Evolutionary conservation across 2,888 invertebrate genomes (phyloP), one percentile per base, ranked within the genome.

Genomic region (Odontocerum albicorne): DNA sequence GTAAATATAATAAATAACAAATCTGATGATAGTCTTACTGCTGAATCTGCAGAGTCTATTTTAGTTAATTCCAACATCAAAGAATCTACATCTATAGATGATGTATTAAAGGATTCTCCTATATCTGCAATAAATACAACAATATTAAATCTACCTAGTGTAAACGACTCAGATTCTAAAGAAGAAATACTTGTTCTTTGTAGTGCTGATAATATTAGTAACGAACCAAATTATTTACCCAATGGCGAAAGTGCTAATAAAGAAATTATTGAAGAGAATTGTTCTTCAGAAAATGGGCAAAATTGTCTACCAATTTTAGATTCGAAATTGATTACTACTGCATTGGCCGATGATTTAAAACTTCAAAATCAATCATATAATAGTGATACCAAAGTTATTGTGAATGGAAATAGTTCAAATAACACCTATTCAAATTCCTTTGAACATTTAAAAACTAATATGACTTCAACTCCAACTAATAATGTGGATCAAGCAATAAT

Each of bases 401-500:
- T 10, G 4, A 4, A 4, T 7, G 10, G 27, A 7, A 27, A 4
- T 27, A 27, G 4, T 27, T 27, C 27, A 7, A 46, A 35, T 4
- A 46, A 12, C 12, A n/a, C 19, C 1, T 46, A 35, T 46, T 19
- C 21, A 12, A 13, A 33, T 20, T 19, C 46, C 35, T 46, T 46
- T 15, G 36, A 46, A 10, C 20, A 35, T 4, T 21, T 46, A 21
- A 33, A 43, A 35, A 42, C 12, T n/a, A 42, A 32, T 8, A 35
- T 50, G 50, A 50, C 50, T 10, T 55, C 54, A 36, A 55, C 54
- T 2, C 54, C 54, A 13, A 55, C 44, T 4, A 38, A 20, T 39
- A 13, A 8, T 21, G 2, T 47, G 17, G 3, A 12, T 35, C 17
- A 22, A 7, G 17, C 31, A 20, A 39, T 31, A 2, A 40, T 21